Evolutionary conservation across 2,797 vertebrate species (phyloP), one percentile per base, ranked within the genome.

Genomic region (Clarias fuscus): DNA sequence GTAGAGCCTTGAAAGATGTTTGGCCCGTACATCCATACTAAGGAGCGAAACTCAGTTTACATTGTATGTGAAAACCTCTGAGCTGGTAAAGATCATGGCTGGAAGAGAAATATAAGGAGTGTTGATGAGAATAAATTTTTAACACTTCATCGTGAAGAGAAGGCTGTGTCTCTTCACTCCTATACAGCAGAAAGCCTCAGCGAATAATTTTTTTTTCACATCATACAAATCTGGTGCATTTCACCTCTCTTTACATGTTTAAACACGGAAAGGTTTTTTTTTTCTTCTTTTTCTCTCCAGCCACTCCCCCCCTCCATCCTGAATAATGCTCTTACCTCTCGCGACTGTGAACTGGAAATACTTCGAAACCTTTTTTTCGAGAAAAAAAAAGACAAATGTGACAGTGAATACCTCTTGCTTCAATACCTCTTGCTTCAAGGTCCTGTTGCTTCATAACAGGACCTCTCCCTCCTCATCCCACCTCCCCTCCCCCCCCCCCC

Each of bases 361-460:
- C 15, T 62, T 27, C 0, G 8, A 10, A 40, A 75, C 43, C n/a
- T 30, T 84, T 59, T 59, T 61, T 62, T 75, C 4, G 33, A 5
- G 40, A 83, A 78, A 80, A 37, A 43, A 43, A 27, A 62, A 64
- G 24, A 48, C 10, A 76, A 22, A 84, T 76, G 71, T 84, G 83
- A 87, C 83, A 24, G 81, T 71, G 27, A 82, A 87, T 86, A 86
- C 76, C 82, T 88, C 89, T 88, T 88, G 77, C 88, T 81, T 43
- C 75, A 15, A 87, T 86, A 86, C 76, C 82, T 88, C 89, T 88
- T 88, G 77, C 88, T n/a, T n/a, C n/a, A n/a, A n/a, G n/a, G n/a
- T n/a, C 76, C 82, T 88, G 88, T 88, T 88, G 77, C 88, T 81
- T 43, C 75, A 15, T 82, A 76, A 84, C 67, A 78, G 86, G 89